Evolutionary conservation across 2,113 vertebrate species (phyloP).

Genomic region (Podocnemis expansa): DNA sequence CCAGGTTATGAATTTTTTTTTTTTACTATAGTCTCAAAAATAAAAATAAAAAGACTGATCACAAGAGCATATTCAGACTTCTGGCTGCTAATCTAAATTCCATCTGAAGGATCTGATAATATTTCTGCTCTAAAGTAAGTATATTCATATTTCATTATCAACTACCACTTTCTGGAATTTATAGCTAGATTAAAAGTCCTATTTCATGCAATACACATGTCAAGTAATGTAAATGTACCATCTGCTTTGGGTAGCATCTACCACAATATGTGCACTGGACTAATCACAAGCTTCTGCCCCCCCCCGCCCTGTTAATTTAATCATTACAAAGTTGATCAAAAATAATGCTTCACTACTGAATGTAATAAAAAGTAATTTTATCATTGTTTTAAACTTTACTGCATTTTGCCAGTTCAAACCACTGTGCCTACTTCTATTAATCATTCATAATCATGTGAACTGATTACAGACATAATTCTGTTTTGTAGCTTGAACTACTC

Average conservation of each 20-base stretch:
- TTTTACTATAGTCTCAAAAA: conserved; percentile 2
- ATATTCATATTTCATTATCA: not conserved
- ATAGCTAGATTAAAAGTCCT: not conserved
- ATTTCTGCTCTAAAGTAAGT: no score
- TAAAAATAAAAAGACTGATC: not conserved
- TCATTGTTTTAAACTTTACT: not conserved
- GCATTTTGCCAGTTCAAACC: not conserved
- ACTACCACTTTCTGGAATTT: not conserved
- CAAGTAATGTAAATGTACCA: no score
- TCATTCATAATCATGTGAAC: not conserved
- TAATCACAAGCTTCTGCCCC: no score
- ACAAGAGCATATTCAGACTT: not conserved
- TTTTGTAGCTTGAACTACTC: not conserved
- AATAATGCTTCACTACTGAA: not conserved
- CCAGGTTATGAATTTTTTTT: not conserved
- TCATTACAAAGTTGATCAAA: not conserved
- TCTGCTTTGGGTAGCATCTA: not conserved
- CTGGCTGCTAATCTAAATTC: not conserved
- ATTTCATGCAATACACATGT: not conserved
- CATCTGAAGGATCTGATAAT: not conserved
- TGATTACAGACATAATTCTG: not conserved
- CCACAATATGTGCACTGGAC: rapidly evolving
- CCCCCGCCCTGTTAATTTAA: not conserved
- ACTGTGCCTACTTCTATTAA: not conserved
- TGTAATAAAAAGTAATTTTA: not conserved